These are phyloP conservation scores for Cremastinae sp. DNA, from an alignment of 2,888 invertebrate genomes.

Conservation along the genomic window DNA sequence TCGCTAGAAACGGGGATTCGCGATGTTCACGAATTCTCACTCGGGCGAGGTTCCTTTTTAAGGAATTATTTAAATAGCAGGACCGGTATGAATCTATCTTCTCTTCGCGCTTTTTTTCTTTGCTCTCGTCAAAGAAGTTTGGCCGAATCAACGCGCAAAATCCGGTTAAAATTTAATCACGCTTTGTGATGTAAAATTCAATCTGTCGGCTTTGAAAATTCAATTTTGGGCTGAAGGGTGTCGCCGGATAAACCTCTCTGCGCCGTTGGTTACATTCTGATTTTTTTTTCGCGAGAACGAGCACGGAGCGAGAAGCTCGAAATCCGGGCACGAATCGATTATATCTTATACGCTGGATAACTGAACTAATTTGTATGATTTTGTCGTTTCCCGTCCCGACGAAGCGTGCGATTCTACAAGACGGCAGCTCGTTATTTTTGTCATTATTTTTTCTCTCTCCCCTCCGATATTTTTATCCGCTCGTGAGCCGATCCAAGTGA, in stretches of 20 bases:
- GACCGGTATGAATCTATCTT: no score
- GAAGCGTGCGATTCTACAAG: slow-evolving; percentile 9
- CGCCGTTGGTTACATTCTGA: neutral
- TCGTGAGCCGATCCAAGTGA: slow-evolving; percentile 43
- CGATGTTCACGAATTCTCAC: no score
- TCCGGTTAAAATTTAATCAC: neutral
- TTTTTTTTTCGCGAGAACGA: neutral
- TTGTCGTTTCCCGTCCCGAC: slow-evolving; percentile 20
- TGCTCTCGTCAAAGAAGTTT: slow-evolving; percentile 19
- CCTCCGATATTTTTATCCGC: neutral
- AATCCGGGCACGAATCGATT: slow-evolving; percentile 37
- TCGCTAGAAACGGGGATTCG: no score
- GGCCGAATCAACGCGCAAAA: slow-evolving; percentile 3
- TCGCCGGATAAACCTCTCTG: no score
- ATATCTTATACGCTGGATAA: slow-evolving; percentile 33
- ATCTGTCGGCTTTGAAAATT: slow-evolving; percentile 29
- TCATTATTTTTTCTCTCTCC: neutral
- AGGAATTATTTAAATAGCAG: no score
- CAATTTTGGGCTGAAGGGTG: neutral
- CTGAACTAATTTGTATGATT: slow-evolving; percentile 41
- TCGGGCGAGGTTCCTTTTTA: no score
- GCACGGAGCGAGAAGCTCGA: slow-evolving; percentile 8
- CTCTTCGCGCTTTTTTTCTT: neutral
- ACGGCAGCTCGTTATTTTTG: neutral
- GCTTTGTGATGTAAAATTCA: slow-evolving; percentile 25